A percentile compares a stretch with the other conserved stretches of the same genome.
Evolutionary conservation across 2,888 invertebrate genomes (phyloP).

Genomic region (Yponomeuta plumbellus): DNA sequence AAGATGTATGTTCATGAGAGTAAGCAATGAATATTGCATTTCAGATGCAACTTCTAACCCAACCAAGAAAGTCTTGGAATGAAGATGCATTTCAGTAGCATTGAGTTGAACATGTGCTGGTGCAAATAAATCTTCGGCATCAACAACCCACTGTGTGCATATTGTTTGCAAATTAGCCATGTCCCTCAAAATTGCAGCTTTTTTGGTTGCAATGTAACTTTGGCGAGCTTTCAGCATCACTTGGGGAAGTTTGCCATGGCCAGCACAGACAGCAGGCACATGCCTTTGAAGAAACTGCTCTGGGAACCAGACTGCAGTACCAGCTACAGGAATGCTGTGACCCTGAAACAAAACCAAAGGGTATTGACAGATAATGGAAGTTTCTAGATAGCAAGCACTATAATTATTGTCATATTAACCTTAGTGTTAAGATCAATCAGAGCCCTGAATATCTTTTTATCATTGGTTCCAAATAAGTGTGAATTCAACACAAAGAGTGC

Average conservation of each 20-base stretch:
- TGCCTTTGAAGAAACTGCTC: constrained; percentile 85
- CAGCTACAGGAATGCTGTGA: constrained; percentile 86
- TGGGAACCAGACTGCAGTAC: constrained; percentile 90
- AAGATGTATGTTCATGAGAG: constrained; percentile 81
- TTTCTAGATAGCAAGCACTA: too few relatives aligned
- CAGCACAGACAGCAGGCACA: constrained; percentile 74
- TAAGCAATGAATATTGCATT: constrained; percentile 72
- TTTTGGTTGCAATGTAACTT: constrained; percentile 73
- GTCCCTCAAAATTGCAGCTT: constrained; percentile 79
- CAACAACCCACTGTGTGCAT: constrained; percentile 57
- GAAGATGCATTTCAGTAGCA: constrained; percentile 62
- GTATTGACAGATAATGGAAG: background rate
- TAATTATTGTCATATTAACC: constrained; percentile 49
- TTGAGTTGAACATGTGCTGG: constrained; percentile 50
- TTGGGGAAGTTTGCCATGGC: constrained; percentile 63
- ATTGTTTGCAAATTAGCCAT: constrained; percentile 60
- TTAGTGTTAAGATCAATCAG: constrained; percentile 87
- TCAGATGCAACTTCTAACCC: constrained; percentile 82
- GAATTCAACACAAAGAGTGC: constrained; percentile 81
- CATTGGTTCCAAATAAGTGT: constrained; percentile 84
- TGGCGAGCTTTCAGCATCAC: constrained; percentile 71
- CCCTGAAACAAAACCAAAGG: constrained; percentile 62
- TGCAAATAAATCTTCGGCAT: constrained; percentile 56
- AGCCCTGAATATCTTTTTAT: constrained; percentile 84
- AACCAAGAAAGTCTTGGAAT: constrained; percentile 61